A percentile compares a stretch with the other conserved stretches of the same genome.
Conservation (phyloP, 2,797 vertebrate genomes). For the Manis pentadactyla region DNA sequence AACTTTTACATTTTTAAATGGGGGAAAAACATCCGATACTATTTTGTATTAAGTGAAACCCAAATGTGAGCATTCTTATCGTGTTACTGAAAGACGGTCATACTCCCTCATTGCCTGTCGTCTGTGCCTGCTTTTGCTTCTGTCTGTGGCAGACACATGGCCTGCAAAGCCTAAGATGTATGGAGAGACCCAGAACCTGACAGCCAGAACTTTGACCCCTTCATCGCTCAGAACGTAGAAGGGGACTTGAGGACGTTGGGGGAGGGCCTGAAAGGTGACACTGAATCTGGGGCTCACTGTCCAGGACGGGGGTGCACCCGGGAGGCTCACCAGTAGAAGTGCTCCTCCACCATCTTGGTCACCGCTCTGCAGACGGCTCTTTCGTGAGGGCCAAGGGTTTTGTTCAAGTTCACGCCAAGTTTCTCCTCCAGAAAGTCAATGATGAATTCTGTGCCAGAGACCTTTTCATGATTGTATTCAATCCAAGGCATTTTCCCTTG, state of each 20-base stretch:
- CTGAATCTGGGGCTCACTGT: background rate
- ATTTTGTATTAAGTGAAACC: background rate
- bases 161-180: background rate
- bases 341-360: constrained; percentile 99
- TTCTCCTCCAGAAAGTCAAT: constrained; percentile 98
- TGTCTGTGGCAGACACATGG: background rate
- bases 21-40: background rate
- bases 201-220: background rate
- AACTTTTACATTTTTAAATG: background rate
- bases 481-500: constrained; percentile 99
- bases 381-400: constrained; percentile 93
- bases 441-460: constrained; percentile 97
- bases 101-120: background rate
- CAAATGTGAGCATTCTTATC: background rate
- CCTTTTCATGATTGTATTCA: constrained; percentile 96
- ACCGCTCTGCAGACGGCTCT: constrained; percentile 95
- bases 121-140: background rate
- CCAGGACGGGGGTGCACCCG: accelerated
- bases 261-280: background rate
- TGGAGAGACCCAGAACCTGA: background rate
- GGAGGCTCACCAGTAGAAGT: constrained; percentile 96
- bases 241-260: background rate
- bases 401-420: constrained; percentile 96
- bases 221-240: background rate
- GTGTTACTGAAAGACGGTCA: background rate